Evolutionary conservation across 1,140 invertebrate genomes (phyloP).

Genomic region (Philaenus spumarius): DNA sequence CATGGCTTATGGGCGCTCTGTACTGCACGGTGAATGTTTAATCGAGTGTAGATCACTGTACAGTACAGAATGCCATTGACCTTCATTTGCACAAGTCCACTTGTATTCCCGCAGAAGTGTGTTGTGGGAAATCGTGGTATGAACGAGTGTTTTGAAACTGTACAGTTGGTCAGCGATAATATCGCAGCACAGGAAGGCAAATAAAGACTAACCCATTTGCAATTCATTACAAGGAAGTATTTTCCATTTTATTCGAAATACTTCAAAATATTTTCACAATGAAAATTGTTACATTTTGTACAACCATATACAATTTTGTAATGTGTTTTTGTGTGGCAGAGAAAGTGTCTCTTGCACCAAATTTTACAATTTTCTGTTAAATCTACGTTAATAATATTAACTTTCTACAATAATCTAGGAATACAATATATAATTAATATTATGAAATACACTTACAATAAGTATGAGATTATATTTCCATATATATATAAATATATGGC

Average conservation of each 20-base stretch:
- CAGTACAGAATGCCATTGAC: too few relatives aligned
- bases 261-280: slow-evolving; percentile 30
- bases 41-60: too few relatives aligned
- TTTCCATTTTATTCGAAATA: slow-evolving; percentile 30
- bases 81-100: too few relatives aligned
- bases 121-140: too few relatives aligned
- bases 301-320: slow-evolving; percentile 30
- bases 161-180: too few relatives aligned
- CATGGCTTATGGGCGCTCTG: too few relatives aligned
- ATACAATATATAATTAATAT: slow-evolving; percentile 21
- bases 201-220: background rate
- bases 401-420: slow-evolving; percentile 19
- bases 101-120: too few relatives aligned
- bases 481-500: slow-evolving; percentile 8
- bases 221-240: slow-evolving; percentile 23
- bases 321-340: slow-evolving; percentile 25
- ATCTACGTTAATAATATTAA: slow-evolving; percentile 18
- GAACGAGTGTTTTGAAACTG: too few relatives aligned
- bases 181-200: background rate
- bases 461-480: slow-evolving; percentile 16
- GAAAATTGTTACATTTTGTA: slow-evolving; percentile 30
- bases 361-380: slow-evolving; percentile 26
- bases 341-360: slow-evolving; percentile 25
- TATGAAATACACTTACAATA: slow-evolving; percentile 22
- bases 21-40: too few relatives aligned